These are phyloP conservation scores for Rutilus rutilus DNA, from an alignment of 2,113 vertebrate genomes.

Conservation along the genomic window DNA sequence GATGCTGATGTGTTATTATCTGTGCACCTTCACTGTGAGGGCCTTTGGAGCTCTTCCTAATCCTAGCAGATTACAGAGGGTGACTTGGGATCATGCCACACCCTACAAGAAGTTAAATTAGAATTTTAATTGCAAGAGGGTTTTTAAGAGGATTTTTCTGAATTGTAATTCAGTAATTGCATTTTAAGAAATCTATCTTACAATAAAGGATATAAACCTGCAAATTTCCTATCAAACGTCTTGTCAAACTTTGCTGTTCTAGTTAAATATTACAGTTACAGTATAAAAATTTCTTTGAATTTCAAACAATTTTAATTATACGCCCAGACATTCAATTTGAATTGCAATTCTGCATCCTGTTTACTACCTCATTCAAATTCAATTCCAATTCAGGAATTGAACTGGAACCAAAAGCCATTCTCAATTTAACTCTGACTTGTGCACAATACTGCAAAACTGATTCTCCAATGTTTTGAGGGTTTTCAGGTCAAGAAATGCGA, in stretches of 20 bases:
- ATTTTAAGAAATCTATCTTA: background rate
- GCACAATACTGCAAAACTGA: background rate
- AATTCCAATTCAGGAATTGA: background rate
- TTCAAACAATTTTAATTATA: background rate
- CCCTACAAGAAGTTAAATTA: background rate
- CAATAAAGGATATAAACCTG: background rate
- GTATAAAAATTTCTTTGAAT: background rate
- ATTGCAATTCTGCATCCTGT: background rate
- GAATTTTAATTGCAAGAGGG: background rate
- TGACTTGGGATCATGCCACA: background rate
- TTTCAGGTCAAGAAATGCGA: background rate
- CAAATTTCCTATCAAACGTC: background rate
- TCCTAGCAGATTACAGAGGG: background rate
- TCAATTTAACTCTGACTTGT: background rate
- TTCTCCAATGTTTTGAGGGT: background rate
- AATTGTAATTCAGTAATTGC: background rate
- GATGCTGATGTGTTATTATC: conserved; percentile 36
- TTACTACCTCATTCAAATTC: background rate
- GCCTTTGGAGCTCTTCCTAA: background rate
- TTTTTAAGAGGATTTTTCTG: background rate
- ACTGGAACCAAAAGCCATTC: background rate
- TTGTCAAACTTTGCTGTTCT: background rate
- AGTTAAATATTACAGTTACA: background rate
- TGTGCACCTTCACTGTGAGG: conserved; percentile 39
- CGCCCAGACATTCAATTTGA: background rate